phyloP scores from a whole-genome alignment of 2,888 invertebrate species.

The Cataglyphis rosenhaueri region DNA sequence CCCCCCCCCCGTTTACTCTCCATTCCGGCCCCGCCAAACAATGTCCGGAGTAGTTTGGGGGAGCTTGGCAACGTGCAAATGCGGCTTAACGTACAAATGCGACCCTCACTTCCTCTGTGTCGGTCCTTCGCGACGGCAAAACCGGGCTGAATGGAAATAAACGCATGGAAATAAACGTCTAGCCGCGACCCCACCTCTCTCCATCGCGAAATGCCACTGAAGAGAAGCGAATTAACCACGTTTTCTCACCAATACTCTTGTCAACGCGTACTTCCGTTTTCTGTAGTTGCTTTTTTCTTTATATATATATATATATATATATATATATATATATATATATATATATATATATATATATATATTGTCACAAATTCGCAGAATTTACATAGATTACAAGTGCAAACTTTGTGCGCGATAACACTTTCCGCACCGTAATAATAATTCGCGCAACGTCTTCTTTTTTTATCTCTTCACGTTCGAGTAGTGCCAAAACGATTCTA shows the following conservation, averaged over 20 bases:
- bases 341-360: neutral
- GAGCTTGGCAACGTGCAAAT: constrained; percentile 62
- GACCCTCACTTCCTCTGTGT: constrained; percentile 61
- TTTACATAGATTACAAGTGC: neutral
- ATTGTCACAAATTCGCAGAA: neutral
- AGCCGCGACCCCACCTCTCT: neutral
- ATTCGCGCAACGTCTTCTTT: neutral
- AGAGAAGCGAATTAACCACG: constrained; percentile 7
- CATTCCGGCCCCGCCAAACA: constrained; percentile 38
- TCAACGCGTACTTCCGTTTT: neutral
- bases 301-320: neutral
- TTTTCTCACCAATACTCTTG: neutral
- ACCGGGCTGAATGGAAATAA: constrained; percentile 69
- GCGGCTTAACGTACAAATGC: constrained; percentile 66
- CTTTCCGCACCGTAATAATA: neutral
- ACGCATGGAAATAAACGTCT: constrained; percentile 56
- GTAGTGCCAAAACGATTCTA: neutral
- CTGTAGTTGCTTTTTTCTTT: neutral
- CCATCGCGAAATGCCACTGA: constrained; percentile 12
- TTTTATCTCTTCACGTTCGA: neutral
- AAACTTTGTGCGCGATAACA: neutral
- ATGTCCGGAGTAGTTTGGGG: constrained; percentile 63
- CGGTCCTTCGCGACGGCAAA: constrained; percentile 58
- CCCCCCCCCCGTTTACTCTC: neutral
- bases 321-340: too few species aligned